A percentile compares a stretch with the other conserved stretches of the same genome.
Conservation (phyloP, 2,797 vertebrate genomes). For the Etheostoma nigrum region DNA sequence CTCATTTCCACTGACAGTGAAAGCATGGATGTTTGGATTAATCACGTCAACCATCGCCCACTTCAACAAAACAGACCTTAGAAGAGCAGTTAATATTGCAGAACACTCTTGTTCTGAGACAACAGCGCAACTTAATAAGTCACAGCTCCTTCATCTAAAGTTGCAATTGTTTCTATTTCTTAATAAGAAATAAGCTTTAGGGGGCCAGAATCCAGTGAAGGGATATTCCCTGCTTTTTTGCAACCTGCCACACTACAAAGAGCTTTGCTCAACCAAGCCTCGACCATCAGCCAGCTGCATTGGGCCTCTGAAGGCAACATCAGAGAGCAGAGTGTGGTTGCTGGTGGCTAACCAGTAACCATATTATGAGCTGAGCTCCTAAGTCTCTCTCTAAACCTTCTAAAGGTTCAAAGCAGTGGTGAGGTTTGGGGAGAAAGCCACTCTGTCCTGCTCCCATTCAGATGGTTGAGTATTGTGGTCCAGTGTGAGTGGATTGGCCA, state of each 20-base stretch:
- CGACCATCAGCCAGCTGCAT: slow-evolving; percentile 82
- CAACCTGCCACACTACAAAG: slow-evolving; percentile 85
- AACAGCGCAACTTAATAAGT: neutral
- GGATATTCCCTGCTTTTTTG: slow-evolving; percentile 73
- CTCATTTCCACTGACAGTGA: neutral
- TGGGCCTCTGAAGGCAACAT: slow-evolving; percentile 86
- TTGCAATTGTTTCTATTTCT: slow-evolving; percentile 37
- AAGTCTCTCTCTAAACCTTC: slow-evolving; percentile 83
- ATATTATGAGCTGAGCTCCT: slow-evolving; percentile 84
- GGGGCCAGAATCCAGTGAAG: slow-evolving; percentile 49
- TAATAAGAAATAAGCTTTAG: slow-evolving; percentile 50
- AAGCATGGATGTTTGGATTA: slow-evolving; percentile 4
- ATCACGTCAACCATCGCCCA: neutral
- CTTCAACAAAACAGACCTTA: slow-evolving; percentile 5
- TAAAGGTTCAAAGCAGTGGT: slow-evolving; percentile 81
- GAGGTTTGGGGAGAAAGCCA: slow-evolving; percentile 80
- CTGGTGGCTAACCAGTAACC: slow-evolving; percentile 86
- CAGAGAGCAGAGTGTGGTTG: slow-evolving; percentile 85
- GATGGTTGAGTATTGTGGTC: slow-evolving; percentile 76
- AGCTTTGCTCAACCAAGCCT: slow-evolving; percentile 66
- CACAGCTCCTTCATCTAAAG: slow-evolving; percentile 16
- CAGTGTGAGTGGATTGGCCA: slow-evolving; percentile 61
- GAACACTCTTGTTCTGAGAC: neutral
- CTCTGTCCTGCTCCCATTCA: slow-evolving; percentile 80
- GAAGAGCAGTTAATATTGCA: slow-evolving; percentile 6